phyloP scores from a whole-genome alignment of 2,797 vertebrate genomes.

The Moxostoma hubbsi region DNA sequence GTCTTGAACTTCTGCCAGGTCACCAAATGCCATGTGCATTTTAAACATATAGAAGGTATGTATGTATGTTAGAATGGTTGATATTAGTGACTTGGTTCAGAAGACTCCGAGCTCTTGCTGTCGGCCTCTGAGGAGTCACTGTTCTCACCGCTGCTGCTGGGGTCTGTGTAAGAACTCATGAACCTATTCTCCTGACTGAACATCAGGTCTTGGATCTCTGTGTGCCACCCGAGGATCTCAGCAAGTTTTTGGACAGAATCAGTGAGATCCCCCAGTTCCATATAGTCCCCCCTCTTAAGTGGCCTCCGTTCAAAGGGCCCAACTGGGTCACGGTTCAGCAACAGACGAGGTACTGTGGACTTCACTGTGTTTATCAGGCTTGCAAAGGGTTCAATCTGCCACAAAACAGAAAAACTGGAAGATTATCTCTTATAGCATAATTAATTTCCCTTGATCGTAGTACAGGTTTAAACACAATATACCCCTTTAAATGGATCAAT shows the following conservation, averaged over 20 bases:
- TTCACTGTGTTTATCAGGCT: slow-evolving; percentile 81
- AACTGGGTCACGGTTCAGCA: slow-evolving; percentile 78
- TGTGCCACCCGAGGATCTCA: slow-evolving; percentile 74
- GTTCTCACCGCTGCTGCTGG: slow-evolving; percentile 63
- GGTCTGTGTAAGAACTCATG: slow-evolving; percentile 51
- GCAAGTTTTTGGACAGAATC: slow-evolving; percentile 73
- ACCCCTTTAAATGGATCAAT: no score
- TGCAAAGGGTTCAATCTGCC: slow-evolving; percentile 82
- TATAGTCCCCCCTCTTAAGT: slow-evolving; percentile 72
- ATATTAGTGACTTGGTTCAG: slow-evolving; percentile 66
- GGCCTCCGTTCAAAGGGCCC: slow-evolving; percentile 77
- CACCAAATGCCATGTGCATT: background rate
- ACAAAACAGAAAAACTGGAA: background rate
- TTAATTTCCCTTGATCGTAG: no score
- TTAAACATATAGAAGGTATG: slow-evolving; percentile 3
- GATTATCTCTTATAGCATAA: background rate
- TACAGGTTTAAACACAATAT: no score
- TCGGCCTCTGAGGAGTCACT: slow-evolving; percentile 72
- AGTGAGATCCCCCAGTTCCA: slow-evolving; percentile 78
- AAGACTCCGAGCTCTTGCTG: slow-evolving; percentile 72
- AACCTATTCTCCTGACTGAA: slow-evolving; percentile 65
- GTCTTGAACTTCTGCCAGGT: background rate
- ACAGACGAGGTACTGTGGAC: slow-evolving; percentile 77
- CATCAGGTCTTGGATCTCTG: slow-evolving; percentile 78
- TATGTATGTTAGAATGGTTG: background rate